Percentiles rank a stretch among this genome's conserved stretches.
Evolutionary conservation across 2,888 invertebrate genomes (phyloP).

Genomic region (Orgyia antiqua): DNA sequence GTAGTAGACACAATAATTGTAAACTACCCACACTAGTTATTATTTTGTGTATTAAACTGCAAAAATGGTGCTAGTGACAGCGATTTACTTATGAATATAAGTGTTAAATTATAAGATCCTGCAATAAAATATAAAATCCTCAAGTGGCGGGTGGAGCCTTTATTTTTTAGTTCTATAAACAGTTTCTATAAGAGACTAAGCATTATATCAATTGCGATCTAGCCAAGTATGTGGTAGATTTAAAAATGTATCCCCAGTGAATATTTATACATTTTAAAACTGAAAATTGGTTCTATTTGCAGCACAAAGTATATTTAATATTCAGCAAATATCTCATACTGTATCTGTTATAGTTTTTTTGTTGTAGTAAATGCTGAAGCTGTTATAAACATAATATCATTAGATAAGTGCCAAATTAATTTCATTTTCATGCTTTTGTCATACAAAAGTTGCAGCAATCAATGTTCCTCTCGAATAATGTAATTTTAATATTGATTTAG

Average conservation of each 20-base stretch:
- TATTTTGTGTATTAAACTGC: constrained; percentile 18
- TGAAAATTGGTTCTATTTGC: constrained; percentile 14
- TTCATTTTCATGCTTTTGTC: constrained; percentile 31
- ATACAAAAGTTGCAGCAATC: constrained; percentile 30
- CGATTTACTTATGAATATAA: constrained; percentile 20
- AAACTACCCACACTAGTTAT: too few species aligned
- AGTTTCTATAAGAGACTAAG: constrained; percentile 16
- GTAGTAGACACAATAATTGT: too few species aligned
- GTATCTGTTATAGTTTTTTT: constrained; percentile 22
- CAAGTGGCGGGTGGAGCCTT: constrained; percentile 3
- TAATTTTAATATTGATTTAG: constrained; percentile 30
- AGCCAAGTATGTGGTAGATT: constrained; percentile 10
- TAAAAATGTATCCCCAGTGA: constrained; percentile 10
- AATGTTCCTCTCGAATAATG: constrained; percentile 48
- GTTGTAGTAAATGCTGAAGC: constrained; percentile 18
- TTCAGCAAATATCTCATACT: constrained; percentile 13
- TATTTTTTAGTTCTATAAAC: constrained; percentile 8
- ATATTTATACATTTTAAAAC: constrained; percentile 3
- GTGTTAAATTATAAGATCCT: constrained; percentile 17
- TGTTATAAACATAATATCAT: constrained; percentile 23
- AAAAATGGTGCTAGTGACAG: constrained; percentile 29
- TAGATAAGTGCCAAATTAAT: constrained; percentile 51
- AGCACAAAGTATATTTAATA: constrained; percentile 15
- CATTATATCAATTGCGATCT: constrained; percentile 6
- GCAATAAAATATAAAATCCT: constrained; percentile 2